phyloP scores from a whole-genome alignment of 2,888 invertebrate species.

The Bursaphelenchus okinawaensis region DNA sequence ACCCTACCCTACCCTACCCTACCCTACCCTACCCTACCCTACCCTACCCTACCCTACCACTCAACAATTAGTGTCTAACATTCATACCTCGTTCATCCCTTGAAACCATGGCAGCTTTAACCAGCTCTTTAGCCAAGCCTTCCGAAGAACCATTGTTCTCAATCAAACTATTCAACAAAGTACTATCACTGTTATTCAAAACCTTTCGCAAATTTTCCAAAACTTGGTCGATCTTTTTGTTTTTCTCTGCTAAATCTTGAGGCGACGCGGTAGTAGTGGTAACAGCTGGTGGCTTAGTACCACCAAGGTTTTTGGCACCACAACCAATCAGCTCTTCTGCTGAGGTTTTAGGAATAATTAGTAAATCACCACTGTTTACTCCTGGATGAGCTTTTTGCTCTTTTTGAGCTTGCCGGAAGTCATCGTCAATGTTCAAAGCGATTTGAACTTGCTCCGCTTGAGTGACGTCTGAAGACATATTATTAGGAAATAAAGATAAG shows the following conservation, averaged over 20 bases:
- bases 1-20: too few species aligned
- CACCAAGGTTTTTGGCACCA: slow-evolving; percentile 10
- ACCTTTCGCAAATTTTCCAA: not conserved
- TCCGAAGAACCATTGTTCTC: not conserved
- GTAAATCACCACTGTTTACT: slow-evolving; percentile 30
- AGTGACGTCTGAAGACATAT: not conserved
- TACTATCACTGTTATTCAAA: not conserved
- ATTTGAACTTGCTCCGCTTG: not conserved
- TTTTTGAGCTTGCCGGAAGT: slow-evolving; percentile 21
- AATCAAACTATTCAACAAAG: not conserved
- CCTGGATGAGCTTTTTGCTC: slow-evolving; percentile 27
- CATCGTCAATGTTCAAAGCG: slow-evolving; percentile 20
- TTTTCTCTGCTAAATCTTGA: not conserved
- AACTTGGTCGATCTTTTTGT: not conserved
- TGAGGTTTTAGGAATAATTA: slow-evolving; percentile 11
- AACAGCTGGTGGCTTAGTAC: not conserved
- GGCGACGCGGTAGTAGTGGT: slow-evolving; percentile 1
- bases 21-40: too few species aligned
- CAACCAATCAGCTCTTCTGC: slow-evolving; percentile 15
- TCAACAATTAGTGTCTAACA: too few species aligned
- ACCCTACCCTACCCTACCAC: too few species aligned
- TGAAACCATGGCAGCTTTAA: not conserved
- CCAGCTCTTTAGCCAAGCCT: not conserved
- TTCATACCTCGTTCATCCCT: too few species aligned
- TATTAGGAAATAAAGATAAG: too few species aligned